Evolutionary conservation across 1,140 invertebrate species (phyloP), one percentile per base, ranked within the genome.

Genomic region (Drosophila aff.): DNA sequence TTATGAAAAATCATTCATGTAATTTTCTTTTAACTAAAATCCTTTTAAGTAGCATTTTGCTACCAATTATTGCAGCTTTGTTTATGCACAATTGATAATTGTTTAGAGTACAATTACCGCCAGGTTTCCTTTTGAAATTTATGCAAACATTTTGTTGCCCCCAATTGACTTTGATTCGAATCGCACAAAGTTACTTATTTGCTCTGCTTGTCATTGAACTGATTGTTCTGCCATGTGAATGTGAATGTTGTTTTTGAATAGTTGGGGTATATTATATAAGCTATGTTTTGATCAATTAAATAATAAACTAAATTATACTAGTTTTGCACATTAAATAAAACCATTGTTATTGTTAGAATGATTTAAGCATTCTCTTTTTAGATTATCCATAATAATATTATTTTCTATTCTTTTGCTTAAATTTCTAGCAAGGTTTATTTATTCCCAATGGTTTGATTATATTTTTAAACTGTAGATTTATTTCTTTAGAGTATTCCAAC

Each of bases 1-100:
- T 81, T 89, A 81, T 89, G 84, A 89, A 89, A 84, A 90, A 72
- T 89, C 84, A 89, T 89, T 52, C 66, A 41, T 44, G 71, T 79
- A 90, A 90, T 85, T 85, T 72, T 76, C 63, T 26, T 26, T 36
- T 43, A 33, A 26, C 33, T 57, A 16, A 67, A 71, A 68, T 71
- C 64, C 82, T 82, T 76, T 60, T 47, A 63, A 49, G 47, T 7
- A 72, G 75, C 71, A 68, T 73, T 72, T 74, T 72, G 15, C 65
- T 60, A 67, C 36, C 60, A 47, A n/a, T 52, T 53, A 53, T 26
- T 21, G 21, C 3, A 41, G 43, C 36, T 75, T 50, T 73, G 44
- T 26, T 83, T 72, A 72, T 68, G 65, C 61, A 59, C 75, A 41
- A 59, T 71, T 63, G 65, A 66, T 90, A 90, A 90, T 90, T 85